Evolutionary conservation across 2,797 vertebrate genomes (phyloP), one percentile per base, ranked within the genome.

Genomic region (Pogonophryne albipinna): DNA sequence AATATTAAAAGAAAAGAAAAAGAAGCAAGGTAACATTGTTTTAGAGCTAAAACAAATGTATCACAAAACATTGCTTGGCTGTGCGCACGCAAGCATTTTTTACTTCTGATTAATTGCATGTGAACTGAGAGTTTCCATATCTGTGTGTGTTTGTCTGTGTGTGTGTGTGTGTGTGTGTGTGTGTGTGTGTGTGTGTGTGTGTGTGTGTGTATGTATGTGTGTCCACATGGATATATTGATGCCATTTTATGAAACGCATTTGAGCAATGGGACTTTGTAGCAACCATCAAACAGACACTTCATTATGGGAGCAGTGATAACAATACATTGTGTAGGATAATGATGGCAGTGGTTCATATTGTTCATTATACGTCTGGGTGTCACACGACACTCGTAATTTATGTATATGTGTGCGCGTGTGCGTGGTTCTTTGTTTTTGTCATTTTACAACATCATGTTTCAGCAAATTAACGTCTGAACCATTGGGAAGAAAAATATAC

Each of bases 261-360:
- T 92, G 89, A 91, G 90, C 87, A 91, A 87, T 89, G 89, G 85
- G 90, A 88, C 88, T 92, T 90, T 91, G 86, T 85, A 82, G 65
- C 90, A 90, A 88, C 87, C 92, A 91, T 91, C 93, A 92, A 88
- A 91, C 84, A 90, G 89, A 91, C 92, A 92, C 88, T 93, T 93
- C 92, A 93, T 94, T 91, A 93, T 90, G 84, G 86, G 84, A 79
- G 88, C 88, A 75, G 87, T 79, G 88, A 93, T 93, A 93, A 94
- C 90, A 91, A 93, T 91, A 89, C 89, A 88, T 86, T 89, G 91
- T 91, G 88, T 91, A 83, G 87, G 83, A 93, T 93, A 93, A 94
- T 92, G 92, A 93, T 91, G 87, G 87, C 89, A 82, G 50, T 80
- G 82, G 87, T 93, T 94, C 87, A 89, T 92, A 89, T 90, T 91